Conservation (phyloP, 1,140 invertebrate species). For the Penaeus japonicus region DNA sequence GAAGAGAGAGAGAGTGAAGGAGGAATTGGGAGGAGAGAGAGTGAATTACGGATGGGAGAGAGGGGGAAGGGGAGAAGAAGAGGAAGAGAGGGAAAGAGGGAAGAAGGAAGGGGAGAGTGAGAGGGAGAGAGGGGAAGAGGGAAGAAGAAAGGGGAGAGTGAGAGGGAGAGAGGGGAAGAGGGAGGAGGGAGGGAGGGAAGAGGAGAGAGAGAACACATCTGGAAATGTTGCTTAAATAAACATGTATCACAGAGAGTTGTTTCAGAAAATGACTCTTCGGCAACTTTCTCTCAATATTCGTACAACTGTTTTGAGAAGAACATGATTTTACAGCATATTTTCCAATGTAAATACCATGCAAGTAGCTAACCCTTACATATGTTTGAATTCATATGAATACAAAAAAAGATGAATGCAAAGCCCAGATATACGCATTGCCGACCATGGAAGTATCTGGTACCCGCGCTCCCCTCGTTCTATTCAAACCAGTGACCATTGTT, state of each 20-base stretch:
- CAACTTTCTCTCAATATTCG: no score
- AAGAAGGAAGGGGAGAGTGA: slow-evolving; percentile 4
- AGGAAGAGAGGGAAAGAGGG: not conserved
- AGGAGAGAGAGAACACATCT: no score
- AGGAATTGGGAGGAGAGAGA: not conserved
- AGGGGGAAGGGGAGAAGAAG: not conserved
- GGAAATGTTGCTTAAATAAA: no score
- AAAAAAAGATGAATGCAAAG: not conserved
- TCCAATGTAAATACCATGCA: no score
- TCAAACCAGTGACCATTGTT: slow-evolving; percentile 40
- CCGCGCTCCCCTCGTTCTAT: not conserved
- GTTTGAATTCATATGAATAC: no score
- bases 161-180: no score
- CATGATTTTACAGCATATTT: no score
- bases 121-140: not conserved
- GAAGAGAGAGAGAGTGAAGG: not conserved
- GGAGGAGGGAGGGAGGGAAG: no score
- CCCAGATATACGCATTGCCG: not conserved
- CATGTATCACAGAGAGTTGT: no score
- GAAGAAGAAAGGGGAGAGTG: not conserved
- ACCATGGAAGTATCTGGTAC: not conserved
- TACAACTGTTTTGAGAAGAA: no score
- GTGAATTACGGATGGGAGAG: not conserved
- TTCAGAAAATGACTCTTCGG: no score
- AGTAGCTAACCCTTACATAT: no score